Evolutionary conservation across 2,888 invertebrate genomes (phyloP).

Genomic region (Physocephala rufipes): DNA sequence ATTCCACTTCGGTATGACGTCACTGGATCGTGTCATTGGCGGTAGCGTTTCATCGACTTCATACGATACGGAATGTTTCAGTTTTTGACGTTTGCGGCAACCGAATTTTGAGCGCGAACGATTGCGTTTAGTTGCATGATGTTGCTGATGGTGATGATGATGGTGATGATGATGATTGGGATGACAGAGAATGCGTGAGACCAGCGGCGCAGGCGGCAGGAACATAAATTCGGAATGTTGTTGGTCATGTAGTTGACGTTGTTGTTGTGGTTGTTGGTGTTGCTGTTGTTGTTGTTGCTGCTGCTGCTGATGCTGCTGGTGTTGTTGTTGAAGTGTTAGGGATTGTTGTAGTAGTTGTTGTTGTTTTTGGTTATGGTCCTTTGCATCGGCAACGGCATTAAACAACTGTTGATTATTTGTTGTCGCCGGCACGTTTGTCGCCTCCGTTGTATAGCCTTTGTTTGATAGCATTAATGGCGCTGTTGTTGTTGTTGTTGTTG

Average conservation of each 20-base stretch:
- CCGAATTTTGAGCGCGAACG: slow-evolving; percentile 64
- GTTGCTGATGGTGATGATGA: slow-evolving; percentile 41
- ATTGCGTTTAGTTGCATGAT: slow-evolving; percentile 56
- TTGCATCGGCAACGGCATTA: slow-evolving; percentile 4
- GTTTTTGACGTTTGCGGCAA: slow-evolving; percentile 60
- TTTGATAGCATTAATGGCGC: slow-evolving; percentile 27
- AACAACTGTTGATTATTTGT: not conserved
- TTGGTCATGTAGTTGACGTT: slow-evolving; percentile 38
- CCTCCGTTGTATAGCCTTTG: slow-evolving; percentile 4
- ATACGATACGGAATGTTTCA: slow-evolving; percentile 58
- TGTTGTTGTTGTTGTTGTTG: slow-evolving; percentile 41
- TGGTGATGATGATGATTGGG: slow-evolving; percentile 40
- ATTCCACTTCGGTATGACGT: slow-evolving; percentile 78
- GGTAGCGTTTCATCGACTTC: slow-evolving; percentile 67
- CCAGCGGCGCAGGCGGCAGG: slow-evolving; percentile 48
- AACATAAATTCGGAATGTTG: slow-evolving; percentile 54
- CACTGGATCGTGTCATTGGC: slow-evolving; percentile 61
- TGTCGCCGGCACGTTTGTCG: slow-evolving; percentile 35
- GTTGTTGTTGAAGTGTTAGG: slow-evolving; percentile 36
- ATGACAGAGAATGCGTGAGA: slow-evolving; percentile 43
- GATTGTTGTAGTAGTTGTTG: slow-evolving; percentile 39
- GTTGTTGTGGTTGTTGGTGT: slow-evolving; percentile 39
- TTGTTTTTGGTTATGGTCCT: slow-evolving; percentile 27
- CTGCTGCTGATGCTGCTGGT: slow-evolving; percentile 24
- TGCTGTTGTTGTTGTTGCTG: slow-evolving; percentile 42